Evolutionary conservation across 1,140 invertebrate genomes (phyloP).

Genomic region (Zaprionus gabonicus): DNA sequence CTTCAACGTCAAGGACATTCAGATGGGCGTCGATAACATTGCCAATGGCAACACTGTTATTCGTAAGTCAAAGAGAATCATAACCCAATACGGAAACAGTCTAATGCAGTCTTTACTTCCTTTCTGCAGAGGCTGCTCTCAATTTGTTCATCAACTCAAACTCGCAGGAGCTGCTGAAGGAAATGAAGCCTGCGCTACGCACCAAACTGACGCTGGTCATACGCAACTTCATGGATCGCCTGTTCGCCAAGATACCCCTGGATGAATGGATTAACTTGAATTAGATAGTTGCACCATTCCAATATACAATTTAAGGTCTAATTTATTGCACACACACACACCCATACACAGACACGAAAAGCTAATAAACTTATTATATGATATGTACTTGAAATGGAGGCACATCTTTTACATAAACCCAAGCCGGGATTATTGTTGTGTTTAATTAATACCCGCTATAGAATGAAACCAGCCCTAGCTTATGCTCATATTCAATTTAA

Average conservation of each 20-base stretch:
- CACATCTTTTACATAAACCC: neutral
- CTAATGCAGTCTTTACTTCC: neutral
- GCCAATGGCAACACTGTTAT: conserved; percentile 91
- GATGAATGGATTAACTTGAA: conserved; percentile 87
- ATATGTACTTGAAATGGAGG: neutral
- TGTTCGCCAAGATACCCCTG: conserved; percentile 91
- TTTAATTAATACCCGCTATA: conserved; percentile 27
- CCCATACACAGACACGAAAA: conserved; percentile 1
- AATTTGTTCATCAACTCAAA: conserved; percentile 94
- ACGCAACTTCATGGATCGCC: conserved; percentile 89
- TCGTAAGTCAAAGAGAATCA: conserved; percentile 86
- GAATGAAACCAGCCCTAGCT: neutral
- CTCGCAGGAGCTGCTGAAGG: conserved; percentile 91
- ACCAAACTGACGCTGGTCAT: conserved; percentile 90
- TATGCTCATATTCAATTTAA: neutral
- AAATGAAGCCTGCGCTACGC: conserved; percentile 94
- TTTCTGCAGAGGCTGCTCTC: conserved; percentile 89
- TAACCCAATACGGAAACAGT: neutral
- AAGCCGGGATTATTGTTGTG: neutral
- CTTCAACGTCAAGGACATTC: conserved; percentile 91
- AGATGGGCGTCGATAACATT: conserved; percentile 93
- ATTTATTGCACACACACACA: conserved; percentile 69
- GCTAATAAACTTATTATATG: conserved; percentile 52
- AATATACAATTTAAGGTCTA: conserved; percentile 50
- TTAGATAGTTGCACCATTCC: conserved; percentile 42